Evolutionary conservation across 2,888 invertebrate genomes (phyloP).

Genomic region (Watsonalla cultraria): DNA sequence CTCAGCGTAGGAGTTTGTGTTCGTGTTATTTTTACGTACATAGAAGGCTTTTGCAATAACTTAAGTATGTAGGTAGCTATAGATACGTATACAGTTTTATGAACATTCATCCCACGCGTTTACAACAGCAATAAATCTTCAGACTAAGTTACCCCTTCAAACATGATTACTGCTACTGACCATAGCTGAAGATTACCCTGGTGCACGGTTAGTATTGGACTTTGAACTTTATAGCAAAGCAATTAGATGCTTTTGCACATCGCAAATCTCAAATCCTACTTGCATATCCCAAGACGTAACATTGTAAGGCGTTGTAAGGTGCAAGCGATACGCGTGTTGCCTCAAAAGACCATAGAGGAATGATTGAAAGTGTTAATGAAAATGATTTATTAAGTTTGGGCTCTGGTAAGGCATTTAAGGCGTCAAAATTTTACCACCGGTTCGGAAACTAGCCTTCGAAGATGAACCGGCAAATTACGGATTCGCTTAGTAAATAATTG

Average conservation of each 20-base stretch:
- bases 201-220: slow-evolving; percentile 8
- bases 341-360: too few relatives aligned
- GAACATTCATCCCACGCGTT: background rate
- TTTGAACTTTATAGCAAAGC: slow-evolving; percentile 34
- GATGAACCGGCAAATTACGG: too few relatives aligned
- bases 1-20: too few relatives aligned
- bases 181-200: slow-evolving; percentile 16
- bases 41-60: too few relatives aligned
- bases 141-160: background rate
- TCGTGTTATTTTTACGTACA: too few relatives aligned
- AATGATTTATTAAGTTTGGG: too few relatives aligned
- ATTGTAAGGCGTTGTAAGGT: slow-evolving; percentile 27
- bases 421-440: too few relatives aligned
- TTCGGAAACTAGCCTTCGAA: too few relatives aligned
- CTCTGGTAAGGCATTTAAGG: too few relatives aligned
- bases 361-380: too few relatives aligned
- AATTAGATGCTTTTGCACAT: slow-evolving; percentile 28
- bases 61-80: too few relatives aligned
- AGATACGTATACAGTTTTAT: background rate
- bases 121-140: background rate
- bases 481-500: too few relatives aligned
- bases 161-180: slow-evolving; percentile 20
- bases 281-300: slow-evolving; percentile 53
- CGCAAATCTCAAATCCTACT: slow-evolving; percentile 41
- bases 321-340: slow-evolving; percentile 18